These are phyloP conservation scores for Electrona antarctica DNA, from an alignment of 2,113 vertebrate genomes.

Conservation along the genomic window DNA sequence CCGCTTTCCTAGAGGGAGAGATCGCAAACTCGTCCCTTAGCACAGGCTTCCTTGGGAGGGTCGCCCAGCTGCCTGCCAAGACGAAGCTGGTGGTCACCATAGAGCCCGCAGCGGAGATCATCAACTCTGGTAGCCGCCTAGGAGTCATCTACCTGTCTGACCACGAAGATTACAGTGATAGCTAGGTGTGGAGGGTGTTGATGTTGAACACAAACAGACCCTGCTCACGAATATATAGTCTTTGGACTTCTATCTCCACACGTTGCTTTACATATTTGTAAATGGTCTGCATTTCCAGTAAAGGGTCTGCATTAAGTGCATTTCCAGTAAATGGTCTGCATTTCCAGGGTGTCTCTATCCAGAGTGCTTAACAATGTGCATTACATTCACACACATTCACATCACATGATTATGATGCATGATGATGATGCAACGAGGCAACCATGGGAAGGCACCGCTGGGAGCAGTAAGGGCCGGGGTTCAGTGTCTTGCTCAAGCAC, in stretches of 20 bases:
- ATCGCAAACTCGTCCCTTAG: constrained; percentile 5
- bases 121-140: constrained; percentile 23
- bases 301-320: no score
- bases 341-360: no score
- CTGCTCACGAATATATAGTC: neutral
- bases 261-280: no score
- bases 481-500: no score
- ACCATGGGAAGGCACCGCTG: no score
- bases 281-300: no score
- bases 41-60: constrained; percentile 60
- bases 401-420: no score
- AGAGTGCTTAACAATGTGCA: no score
- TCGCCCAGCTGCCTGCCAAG: rapidly evolving
- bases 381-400: no score
- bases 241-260: neutral
- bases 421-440: no score
- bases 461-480: no score
- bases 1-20: neutral
- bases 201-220: neutral
- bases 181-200: neutral
- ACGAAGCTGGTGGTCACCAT: rapidly evolving
- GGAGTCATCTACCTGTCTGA: constrained; percentile 43
- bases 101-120: rapidly evolving
- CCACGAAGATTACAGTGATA: neutral
- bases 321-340: no score